A percentile compares a stretch with the other conserved stretches of the same genome.
These are phyloP conservation scores for Phenganax stokvisi DNA, from an alignment of 92 coral and sea anemone species.

Conservation along the genomic window DNA sequence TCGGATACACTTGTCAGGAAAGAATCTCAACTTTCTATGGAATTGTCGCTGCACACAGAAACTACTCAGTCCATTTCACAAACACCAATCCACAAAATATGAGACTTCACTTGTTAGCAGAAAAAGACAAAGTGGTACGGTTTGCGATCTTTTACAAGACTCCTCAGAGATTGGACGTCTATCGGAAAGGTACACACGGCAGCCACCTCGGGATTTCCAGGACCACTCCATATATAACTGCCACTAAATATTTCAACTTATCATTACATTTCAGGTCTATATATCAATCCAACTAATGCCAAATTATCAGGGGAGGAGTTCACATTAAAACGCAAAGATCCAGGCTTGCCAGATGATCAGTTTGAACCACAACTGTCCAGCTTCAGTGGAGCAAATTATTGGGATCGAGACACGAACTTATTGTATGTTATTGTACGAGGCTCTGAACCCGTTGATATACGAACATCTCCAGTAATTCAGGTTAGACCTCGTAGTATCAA, in stretches of 20 bases:
- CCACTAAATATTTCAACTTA: not conserved
- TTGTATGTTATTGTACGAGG: conserved; percentile 72
- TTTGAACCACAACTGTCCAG: conserved; percentile 74
- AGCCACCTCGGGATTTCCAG: too few species aligned
- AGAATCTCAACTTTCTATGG: conserved; percentile 81
- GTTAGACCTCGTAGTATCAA: not conserved
- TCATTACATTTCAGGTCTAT: conserved; percentile 19
- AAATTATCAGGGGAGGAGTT: conserved; percentile 55
- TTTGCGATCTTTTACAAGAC: conserved; percentile 72
- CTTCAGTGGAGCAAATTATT: conserved; percentile 80
- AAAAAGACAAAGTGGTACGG: conserved; percentile 57
- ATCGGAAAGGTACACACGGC: conserved; percentile 51
- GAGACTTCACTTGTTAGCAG: conserved; percentile 61
- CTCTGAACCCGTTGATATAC: conserved; percentile 66
- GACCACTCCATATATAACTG: not conserved
- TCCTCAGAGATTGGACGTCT: conserved; percentile 76
- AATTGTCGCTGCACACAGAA: conserved; percentile 58
- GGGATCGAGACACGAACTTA: conserved; percentile 60
- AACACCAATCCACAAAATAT: conserved; percentile 74
- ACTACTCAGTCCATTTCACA: conserved; percentile 68
- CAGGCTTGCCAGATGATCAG: conserved; percentile 69
- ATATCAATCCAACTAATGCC: conserved; percentile 75
- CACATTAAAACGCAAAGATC: conserved; percentile 58
- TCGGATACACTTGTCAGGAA: conserved; percentile 88
- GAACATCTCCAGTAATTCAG: conserved; percentile 80